These are phyloP conservation scores for Aldabrachelys gigantea DNA, from an alignment of 2,113 vertebrate genomes.

Conservation along the genomic window DNA sequence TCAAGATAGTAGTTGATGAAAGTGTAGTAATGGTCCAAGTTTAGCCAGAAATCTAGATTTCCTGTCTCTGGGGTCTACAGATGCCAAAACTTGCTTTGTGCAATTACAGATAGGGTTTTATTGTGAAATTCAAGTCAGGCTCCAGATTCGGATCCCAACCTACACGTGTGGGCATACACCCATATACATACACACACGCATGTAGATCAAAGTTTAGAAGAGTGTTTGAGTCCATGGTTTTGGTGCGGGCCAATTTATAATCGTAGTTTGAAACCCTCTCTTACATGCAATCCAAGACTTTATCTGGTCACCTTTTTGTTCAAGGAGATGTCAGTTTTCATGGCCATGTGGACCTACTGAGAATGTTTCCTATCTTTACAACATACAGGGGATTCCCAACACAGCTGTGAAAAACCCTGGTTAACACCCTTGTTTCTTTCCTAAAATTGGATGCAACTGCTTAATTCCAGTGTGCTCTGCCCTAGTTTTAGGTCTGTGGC, in stretches of 20 bases:
- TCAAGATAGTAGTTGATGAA: not conserved
- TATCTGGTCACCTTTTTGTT: not conserved
- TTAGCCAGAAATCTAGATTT: not conserved
- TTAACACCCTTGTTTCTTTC: not conserved
- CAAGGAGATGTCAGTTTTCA: not conserved
- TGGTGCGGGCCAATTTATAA: not conserved
- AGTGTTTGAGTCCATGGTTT: not conserved
- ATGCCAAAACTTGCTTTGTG: not conserved
- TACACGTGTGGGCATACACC: not conserved
- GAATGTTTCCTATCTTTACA: not conserved
- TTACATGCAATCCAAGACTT: not conserved
- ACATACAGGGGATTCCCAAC: not conserved
- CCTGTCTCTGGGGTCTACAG: not conserved
- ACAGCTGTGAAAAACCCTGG: not conserved
- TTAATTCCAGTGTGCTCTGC: slow-evolving; percentile 27
- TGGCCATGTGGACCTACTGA: not conserved
- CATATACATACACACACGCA: not conserved
- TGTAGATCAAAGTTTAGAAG: not conserved
- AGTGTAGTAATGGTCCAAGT: not conserved
- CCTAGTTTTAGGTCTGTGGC: slow-evolving; percentile 37
- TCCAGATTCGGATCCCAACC: not conserved
- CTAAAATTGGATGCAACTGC: slow-evolving; percentile 13
- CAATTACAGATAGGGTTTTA: not conserved
- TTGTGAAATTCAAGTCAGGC: not conserved
- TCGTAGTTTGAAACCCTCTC: not conserved